Percentiles rank a stretch among this genome's conserved stretches.
Conservation (phyloP, 2,113 vertebrate species). For the Nothoprocta perdicaria region DNA sequence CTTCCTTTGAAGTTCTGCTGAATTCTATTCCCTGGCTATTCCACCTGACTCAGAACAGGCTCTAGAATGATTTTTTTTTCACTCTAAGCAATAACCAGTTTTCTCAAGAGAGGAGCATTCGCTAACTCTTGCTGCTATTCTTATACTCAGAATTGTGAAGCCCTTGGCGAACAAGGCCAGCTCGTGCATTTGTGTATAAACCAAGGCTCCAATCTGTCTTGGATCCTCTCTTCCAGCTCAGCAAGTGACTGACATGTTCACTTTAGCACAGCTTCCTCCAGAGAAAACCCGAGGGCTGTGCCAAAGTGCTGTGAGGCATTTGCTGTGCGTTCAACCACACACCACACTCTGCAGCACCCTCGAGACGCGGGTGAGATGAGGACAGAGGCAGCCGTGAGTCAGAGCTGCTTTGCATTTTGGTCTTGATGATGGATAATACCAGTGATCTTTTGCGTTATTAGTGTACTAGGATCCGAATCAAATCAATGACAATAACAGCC, state of each 20-base stretch:
- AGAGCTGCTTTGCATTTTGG: constrained; percentile 23
- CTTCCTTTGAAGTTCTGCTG: neutral
- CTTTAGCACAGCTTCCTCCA: neutral
- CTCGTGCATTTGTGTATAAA: neutral
- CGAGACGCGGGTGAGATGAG: constrained; percentile 44
- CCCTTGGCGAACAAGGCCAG: neutral
- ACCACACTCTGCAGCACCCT: constrained; percentile 12
- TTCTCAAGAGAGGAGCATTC: neutral
- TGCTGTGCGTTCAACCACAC: neutral
- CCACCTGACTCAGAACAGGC: constrained; percentile 9
- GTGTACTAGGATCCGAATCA: neutral
- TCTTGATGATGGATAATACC: neutral
- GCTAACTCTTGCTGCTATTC: neutral
- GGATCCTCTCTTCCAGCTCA: constrained; percentile 44
- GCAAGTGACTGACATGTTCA: constrained; percentile 49
- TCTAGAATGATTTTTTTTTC: constrained; percentile 6
- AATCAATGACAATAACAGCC: neutral
- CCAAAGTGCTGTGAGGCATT: neutral
- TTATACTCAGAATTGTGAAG: neutral
- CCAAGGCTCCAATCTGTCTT: constrained; percentile 19
- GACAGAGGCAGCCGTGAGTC: constrained; percentile 18
- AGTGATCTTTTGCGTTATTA: neutral
- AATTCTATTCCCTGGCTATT: neutral
- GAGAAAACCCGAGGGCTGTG: neutral
- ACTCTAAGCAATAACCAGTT: neutral